Conservation (phyloP, 1,140 invertebrate genomes). For the Tetragonula clypearis region DNA sequence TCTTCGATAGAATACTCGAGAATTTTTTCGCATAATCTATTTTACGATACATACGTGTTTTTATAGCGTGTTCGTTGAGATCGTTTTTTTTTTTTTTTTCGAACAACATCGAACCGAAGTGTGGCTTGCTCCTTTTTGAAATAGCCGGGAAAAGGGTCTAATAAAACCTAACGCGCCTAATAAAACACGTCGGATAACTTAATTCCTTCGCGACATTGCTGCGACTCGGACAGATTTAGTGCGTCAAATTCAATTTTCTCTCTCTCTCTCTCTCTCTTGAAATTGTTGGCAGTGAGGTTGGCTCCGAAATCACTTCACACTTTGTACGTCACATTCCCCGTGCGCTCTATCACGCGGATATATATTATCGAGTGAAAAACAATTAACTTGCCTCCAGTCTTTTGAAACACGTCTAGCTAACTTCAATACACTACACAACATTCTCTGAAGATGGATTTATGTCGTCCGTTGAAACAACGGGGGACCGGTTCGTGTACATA, state of each 20-base stretch:
- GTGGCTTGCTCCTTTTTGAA: not conserved
- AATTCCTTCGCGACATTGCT: not conserved
- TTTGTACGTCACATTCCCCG: not conserved
- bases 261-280: not conserved
- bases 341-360: not conserved
- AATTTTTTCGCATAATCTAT: too few relatives aligned
- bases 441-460: too few relatives aligned
- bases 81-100: too few relatives aligned
- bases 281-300: slow-evolving; percentile 34
- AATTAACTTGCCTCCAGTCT: not conserved
- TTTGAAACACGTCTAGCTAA: not conserved
- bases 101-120: not conserved
- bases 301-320: not conserved
- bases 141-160: not conserved
- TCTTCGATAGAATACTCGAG: too few relatives aligned
- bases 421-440: too few relatives aligned
- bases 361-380: not conserved
- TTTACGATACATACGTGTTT: too few relatives aligned
- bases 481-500: too few relatives aligned
- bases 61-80: too few relatives aligned
- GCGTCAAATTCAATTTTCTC: slow-evolving; percentile 22
- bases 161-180: not conserved
- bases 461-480: too few relatives aligned
- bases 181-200: not conserved
- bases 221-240: slow-evolving; percentile 9